Evolutionary conservation across 2,888 invertebrate species (phyloP).

Genomic region (Spilosoma lubricipeda): DNA sequence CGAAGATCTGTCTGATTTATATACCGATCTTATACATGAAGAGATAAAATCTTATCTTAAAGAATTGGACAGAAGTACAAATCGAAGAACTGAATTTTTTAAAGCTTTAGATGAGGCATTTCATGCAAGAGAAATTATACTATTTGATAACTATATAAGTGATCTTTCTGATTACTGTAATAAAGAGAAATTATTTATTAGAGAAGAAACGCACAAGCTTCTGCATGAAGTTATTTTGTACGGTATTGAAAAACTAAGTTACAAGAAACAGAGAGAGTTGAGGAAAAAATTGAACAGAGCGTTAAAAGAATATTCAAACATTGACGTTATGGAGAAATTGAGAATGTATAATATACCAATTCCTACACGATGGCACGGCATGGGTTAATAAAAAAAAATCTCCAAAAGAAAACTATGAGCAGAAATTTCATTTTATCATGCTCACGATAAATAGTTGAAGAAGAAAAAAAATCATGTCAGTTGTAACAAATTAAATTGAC

Average conservation of each 20-base stretch:
- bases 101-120: constrained; percentile 61
- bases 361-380: neutral
- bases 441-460: neutral
- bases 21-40: constrained; percentile 51
- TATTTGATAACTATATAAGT: constrained; percentile 62
- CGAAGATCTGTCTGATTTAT: constrained; percentile 49
- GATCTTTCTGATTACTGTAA: constrained; percentile 51
- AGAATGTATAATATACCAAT: constrained; percentile 2
- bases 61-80: constrained; percentile 37
- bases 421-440: neutral
- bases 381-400: neutral
- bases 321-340: neutral
- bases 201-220: constrained; percentile 47
- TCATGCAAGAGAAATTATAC: constrained; percentile 52
- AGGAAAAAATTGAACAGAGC: constrained; percentile 49
- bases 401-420: neutral
- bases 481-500: too few relatives aligned
- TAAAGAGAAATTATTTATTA: constrained; percentile 37
- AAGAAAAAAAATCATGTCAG: too few relatives aligned
- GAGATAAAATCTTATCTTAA: constrained; percentile 51
- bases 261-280: constrained; percentile 48
- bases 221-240: constrained; percentile 41
- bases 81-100: constrained; percentile 52
- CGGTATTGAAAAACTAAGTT: constrained; percentile 33
- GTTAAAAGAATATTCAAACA: constrained; percentile 3